phyloP scores from a whole-genome alignment of 2,113 vertebrate species.

The Anoura caudifer region DNA sequence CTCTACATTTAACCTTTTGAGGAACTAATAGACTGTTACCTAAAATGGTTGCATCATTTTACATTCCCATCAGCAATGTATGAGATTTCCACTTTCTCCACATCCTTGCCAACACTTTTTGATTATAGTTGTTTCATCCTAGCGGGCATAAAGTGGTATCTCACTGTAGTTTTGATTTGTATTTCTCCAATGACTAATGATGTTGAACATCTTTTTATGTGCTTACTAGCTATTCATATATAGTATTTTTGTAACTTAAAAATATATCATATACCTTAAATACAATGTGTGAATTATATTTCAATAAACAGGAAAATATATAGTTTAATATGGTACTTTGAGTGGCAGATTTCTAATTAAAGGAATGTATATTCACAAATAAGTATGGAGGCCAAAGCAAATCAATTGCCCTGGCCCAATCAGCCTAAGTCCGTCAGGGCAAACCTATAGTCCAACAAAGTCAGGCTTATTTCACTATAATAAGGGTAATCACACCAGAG shows the following conservation, averaged over 20 bases:
- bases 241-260: not conserved
- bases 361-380: not conserved
- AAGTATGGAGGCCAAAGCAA: not conserved
- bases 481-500: not conserved
- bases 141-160: not conserved
- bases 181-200: not conserved
- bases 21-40: not conserved
- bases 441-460: not conserved
- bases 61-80: not conserved
- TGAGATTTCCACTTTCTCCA: not conserved
- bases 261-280: not conserved
- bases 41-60: not conserved
- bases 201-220: not conserved
- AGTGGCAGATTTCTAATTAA: slow-evolving; percentile 2
- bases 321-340: not conserved
- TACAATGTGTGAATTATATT: not conserved
- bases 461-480: not conserved
- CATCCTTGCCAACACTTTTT: slow-evolving; percentile 4
- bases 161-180: not conserved
- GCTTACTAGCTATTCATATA: not conserved
- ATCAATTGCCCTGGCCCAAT: not conserved
- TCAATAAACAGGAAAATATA: not conserved
- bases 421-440: not conserved
- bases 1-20: not conserved
- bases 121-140: not conserved